A percentile compares a stretch with the other conserved stretches of the same genome.
Evolutionary conservation across 2,113 vertebrate genomes (phyloP).

Genomic region (Brachionichthys hirsutus): DNA sequence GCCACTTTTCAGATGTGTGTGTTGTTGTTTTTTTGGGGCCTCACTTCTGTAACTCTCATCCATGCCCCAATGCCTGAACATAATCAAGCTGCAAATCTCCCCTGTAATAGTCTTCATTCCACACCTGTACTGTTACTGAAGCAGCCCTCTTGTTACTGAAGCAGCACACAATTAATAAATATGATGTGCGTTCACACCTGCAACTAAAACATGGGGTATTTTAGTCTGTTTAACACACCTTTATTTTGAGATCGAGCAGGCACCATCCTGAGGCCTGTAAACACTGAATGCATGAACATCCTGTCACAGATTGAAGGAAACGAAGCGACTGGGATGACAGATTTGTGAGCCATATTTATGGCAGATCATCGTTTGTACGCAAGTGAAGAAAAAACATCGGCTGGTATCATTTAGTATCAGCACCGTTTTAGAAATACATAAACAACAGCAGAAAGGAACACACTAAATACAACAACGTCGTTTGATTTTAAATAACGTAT

Average conservation of each 20-base stretch:
- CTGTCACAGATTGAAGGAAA: background rate
- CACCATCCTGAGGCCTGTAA: constrained; percentile 12
- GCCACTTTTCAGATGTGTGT: constrained; percentile 29
- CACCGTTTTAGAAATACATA: no score
- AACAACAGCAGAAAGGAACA: no score
- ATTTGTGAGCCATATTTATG: no score
- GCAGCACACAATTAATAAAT: constrained; percentile 63
- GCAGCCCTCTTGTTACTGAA: constrained; percentile 39
- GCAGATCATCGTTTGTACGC: background rate
- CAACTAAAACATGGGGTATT: constrained; percentile 48
- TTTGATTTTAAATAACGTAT: no score
- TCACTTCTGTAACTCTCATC: constrained; percentile 11
- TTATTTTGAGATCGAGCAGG: constrained; percentile 47
- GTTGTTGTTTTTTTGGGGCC: no score
- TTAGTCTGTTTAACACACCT: constrained; percentile 15
- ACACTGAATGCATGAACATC: constrained; percentile 4
- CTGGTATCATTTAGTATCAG: no score
- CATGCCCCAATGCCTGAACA: constrained; percentile 25
- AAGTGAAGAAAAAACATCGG: background rate
- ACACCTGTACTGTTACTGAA: constrained; percentile 64
- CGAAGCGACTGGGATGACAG: background rate
- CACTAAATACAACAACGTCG: no score
- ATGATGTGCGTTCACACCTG: constrained; percentile 43
- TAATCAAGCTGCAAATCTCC: constrained; percentile 64
- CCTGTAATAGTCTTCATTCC: constrained; percentile 50